Conservation (phyloP, 2,113 vertebrate species). For the Pseudopodoces humilis region DNA sequence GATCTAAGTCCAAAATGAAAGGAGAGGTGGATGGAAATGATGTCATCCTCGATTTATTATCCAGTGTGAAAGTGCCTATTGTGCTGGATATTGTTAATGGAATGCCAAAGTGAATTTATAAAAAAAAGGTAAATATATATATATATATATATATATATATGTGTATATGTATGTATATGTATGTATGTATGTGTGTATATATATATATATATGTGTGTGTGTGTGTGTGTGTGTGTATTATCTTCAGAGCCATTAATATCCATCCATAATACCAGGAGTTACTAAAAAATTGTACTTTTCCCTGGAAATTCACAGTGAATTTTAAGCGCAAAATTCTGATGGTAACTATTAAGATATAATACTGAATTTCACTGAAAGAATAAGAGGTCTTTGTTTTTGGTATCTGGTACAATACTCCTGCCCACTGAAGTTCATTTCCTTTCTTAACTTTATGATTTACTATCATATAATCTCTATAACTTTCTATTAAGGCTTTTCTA, state of each 20-base stretch:
- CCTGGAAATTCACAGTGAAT: neutral
- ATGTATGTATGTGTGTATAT: too few relatives aligned
- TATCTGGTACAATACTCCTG: neutral
- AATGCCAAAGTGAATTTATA: neutral
- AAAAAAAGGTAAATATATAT: too few relatives aligned
- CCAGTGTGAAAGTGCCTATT: neutral
- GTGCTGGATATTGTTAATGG: neutral
- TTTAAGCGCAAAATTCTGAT: neutral
- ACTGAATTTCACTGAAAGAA: neutral
- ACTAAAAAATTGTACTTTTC: neutral
- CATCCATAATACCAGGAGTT: neutral
- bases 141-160: neutral
- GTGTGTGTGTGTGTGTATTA: neutral
- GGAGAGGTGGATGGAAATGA: neutral
- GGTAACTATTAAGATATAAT: neutral
- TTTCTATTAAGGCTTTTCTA: neutral
- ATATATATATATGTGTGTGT: neutral
- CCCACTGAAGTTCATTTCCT: neutral
- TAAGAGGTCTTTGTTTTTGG: neutral
- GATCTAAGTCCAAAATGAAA: neutral
- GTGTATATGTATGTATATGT: neutral
- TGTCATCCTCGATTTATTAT: neutral
- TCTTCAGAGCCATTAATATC: neutral
- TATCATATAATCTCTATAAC: neutral
- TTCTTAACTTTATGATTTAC: neutral